phyloP scores from a whole-genome alignment of 2,888 invertebrate genomes.

The Acanthoscelides obtectus region DNA sequence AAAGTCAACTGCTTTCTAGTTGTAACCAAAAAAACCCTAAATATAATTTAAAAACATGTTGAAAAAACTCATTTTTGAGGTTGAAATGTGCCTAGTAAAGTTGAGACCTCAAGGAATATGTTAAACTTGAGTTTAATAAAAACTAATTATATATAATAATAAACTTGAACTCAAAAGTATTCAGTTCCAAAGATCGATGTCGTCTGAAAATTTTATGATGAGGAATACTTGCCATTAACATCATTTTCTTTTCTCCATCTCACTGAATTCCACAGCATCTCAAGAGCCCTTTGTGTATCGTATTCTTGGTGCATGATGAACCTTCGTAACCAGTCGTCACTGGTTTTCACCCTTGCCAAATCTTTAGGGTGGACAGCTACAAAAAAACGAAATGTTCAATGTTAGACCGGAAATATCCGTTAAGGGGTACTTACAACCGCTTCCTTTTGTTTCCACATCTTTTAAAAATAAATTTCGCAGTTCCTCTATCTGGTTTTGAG shows the following conservation, averaged over 20 bases:
- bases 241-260: slow-evolving; percentile 78
- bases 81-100: too few species aligned
- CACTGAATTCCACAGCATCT: slow-evolving; percentile 76
- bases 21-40: too few species aligned
- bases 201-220: not conserved
- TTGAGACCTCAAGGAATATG: too few species aligned
- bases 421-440: slow-evolving; percentile 28
- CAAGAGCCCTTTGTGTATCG: slow-evolving; percentile 62
- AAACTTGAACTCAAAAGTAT: not conserved
- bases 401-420: slow-evolving; percentile 5
- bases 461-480: slow-evolving; percentile 38
- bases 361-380: slow-evolving; percentile 60
- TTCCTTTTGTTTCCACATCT: slow-evolving; percentile 34
- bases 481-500: slow-evolving; percentile 35
- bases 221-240: slow-evolving; percentile 57
- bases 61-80: too few species aligned
- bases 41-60: too few species aligned
- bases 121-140: too few species aligned
- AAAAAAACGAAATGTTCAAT: slow-evolving; percentile 11
- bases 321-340: slow-evolving; percentile 66
- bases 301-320: slow-evolving; percentile 70
- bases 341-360: slow-evolving; percentile 62
- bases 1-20: too few species aligned
- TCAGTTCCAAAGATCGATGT: not conserved
- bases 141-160: not conserved